These are phyloP conservation scores for Pedetes capensis DNA, from an alignment of 2,113 vertebrate species.

Conservation along the genomic window DNA sequence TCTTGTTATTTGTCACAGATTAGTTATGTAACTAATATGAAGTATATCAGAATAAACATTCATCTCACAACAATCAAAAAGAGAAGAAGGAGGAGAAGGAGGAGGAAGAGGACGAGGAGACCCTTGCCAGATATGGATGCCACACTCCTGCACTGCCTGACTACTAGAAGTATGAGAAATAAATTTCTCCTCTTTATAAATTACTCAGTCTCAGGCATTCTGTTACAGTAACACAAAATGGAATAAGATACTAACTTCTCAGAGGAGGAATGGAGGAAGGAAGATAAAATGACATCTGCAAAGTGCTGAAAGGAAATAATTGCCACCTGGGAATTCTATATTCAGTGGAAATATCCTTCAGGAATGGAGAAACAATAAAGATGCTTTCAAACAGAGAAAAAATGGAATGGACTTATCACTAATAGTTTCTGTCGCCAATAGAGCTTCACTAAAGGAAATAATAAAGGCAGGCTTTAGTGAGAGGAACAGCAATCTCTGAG, in stretches of 20 bases:
- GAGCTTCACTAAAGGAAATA: neutral
- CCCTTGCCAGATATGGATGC: no score
- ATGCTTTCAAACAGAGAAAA: neutral
- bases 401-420: neutral
- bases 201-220: no score
- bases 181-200: no score
- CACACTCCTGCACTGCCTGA: no score
- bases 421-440: neutral
- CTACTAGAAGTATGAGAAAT: no score
- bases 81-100: no score
- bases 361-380: neutral
- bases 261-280: neutral
- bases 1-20: no score
- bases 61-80: no score
- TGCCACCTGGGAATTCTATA: neutral
- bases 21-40: no score
- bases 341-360: neutral
- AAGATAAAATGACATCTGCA: neutral
- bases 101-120: no score
- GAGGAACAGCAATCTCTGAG: neutral
- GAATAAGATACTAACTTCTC: neutral
- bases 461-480: neutral
- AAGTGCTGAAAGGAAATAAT: neutral
- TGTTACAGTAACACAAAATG: neutral
- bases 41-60: no score